These are phyloP conservation scores for Brachyopa scutellaris DNA, from an alignment of 2,888 invertebrate genomes.

Conservation along the genomic window DNA sequence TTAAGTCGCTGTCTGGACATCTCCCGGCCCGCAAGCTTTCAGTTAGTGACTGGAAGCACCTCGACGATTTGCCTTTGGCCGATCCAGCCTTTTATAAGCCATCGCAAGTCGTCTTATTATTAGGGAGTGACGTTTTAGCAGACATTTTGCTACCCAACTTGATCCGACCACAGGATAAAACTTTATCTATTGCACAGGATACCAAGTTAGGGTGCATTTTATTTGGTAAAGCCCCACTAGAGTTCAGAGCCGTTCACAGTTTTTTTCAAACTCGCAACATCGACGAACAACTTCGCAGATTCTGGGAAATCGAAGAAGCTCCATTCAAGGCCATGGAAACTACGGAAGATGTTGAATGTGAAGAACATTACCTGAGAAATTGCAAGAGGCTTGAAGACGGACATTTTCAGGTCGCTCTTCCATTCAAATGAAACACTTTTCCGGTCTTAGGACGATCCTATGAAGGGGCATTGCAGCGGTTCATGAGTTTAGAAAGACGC, in stretches of 20 bases:
- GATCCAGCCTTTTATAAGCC: background rate
- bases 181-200: background rate
- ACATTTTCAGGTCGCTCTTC: slow-evolving; percentile 15
- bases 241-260: no score
- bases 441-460: slow-evolving; percentile 20
- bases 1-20: background rate
- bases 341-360: slow-evolving; percentile 27
- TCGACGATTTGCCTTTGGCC: no score
- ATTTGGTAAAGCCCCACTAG: background rate
- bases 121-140: background rate
- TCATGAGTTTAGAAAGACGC: background rate
- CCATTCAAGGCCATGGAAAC: background rate
- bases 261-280: no score
- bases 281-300: no score
- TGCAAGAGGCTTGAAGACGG: background rate
- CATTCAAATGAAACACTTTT: slow-evolving; percentile 24
- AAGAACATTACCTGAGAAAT: slow-evolving; percentile 4
- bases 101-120: background rate
- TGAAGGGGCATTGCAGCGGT: slow-evolving; percentile 3
- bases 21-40: background rate
- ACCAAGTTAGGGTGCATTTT: background rate
- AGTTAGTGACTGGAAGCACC: no score
- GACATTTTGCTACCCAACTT: background rate
- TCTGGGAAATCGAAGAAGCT: slow-evolving; percentile 40
- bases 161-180: background rate